phyloP scores from a whole-genome alignment of 2,797 vertebrate species.

The Hyperoplus immaculatus region DNA sequence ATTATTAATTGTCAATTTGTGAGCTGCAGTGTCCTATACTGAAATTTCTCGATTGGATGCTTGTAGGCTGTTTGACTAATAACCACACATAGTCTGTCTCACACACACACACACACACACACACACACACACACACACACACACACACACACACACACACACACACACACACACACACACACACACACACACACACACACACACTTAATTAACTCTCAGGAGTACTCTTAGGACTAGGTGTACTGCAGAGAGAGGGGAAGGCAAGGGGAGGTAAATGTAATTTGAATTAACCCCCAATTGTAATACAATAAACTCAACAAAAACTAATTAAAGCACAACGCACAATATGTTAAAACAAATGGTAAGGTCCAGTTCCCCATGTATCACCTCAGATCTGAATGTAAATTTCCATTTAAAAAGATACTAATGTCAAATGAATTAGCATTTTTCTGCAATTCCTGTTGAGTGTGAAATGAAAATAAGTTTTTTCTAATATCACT shows the following conservation, averaged over 20 bases:
- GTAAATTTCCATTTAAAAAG: slow-evolving; percentile 34
- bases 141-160: too few relatives aligned
- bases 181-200: slow-evolving; percentile 19
- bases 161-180: too few relatives aligned
- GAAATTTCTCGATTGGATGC: slow-evolving; percentile 41
- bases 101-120: slow-evolving; percentile 13
- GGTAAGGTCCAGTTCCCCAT: slow-evolving; percentile 16
- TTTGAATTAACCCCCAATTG: slow-evolving; percentile 47
- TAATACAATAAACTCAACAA: slow-evolving; percentile 32
- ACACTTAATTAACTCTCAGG: slow-evolving; percentile 44
- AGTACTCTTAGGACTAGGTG: slow-evolving; percentile 25
- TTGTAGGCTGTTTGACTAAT: slow-evolving; percentile 48
- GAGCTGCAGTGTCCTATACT: slow-evolving; percentile 27
- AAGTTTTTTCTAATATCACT: not conserved
- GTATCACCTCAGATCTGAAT: slow-evolving; percentile 48
- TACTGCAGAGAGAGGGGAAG: slow-evolving; percentile 1
- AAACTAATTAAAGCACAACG: slow-evolving; percentile 23
- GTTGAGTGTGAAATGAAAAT: not conserved
- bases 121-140: not conserved
- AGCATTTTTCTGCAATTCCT: not conserved
- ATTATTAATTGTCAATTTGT: slow-evolving; percentile 3
- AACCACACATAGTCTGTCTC: slow-evolving; percentile 37
- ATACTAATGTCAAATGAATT: not conserved
- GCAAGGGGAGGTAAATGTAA: slow-evolving; percentile 9
- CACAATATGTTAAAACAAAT: slow-evolving; percentile 24